A percentile compares a stretch with the other conserved stretches of the same genome.
Evolutionary conservation across 2,797 vertebrate genomes (phyloP).

Genomic region (Rhabdophis nuchalis): DNA sequence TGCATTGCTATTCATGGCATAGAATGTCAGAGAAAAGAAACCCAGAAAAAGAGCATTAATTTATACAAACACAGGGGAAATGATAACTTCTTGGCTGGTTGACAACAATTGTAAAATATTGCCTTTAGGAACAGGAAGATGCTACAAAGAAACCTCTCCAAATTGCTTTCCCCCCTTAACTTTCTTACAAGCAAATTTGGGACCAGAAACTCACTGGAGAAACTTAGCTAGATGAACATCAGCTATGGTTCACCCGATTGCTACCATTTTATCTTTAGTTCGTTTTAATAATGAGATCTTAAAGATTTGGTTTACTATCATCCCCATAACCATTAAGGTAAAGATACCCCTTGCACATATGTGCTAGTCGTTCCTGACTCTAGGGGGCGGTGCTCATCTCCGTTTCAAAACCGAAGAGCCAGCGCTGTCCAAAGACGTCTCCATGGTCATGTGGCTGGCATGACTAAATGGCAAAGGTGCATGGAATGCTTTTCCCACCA

Average conservation of each 20-base stretch:
- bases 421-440: too few species aligned
- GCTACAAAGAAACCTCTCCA: not conserved
- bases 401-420: too few species aligned
- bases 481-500: too few species aligned
- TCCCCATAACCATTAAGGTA: not conserved
- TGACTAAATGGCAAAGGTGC: too few species aligned
- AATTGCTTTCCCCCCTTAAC: not conserved
- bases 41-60: not conserved
- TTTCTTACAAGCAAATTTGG: not conserved
- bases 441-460: too few species aligned
- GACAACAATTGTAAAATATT: not conserved
- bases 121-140: not conserved
- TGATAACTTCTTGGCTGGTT: not conserved
- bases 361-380: too few species aligned
- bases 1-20: not conserved
- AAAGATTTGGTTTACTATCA: not conserved
- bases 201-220: not conserved
- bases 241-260: not conserved
- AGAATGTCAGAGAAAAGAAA: not conserved
- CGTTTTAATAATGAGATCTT: not conserved
- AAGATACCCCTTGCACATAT: not conserved
- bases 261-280: not conserved
- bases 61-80: not conserved
- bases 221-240: not conserved
- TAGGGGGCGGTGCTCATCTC: too few species aligned